Base-by-base conservation (phyloP, 2,888 invertebrate genomes). In the Nymphalis urticae region DNA sequence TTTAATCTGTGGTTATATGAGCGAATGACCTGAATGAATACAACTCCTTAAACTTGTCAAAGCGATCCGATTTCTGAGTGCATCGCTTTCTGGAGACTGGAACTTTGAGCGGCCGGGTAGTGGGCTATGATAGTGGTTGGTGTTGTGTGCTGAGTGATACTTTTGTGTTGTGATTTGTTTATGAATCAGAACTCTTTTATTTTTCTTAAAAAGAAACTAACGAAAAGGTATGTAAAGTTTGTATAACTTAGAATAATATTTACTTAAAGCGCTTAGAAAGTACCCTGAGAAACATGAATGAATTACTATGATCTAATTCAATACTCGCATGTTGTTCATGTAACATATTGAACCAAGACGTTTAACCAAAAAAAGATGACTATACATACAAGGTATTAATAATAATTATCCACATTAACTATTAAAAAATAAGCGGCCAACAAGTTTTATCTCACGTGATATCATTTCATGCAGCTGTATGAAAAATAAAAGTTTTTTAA, bases 121-220 rank as follows among this genome's bases (percentile, higher is more conserved):
- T 32, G 63, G 66, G 27, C 58, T 42, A 47, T 58, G 48, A 59
- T 59, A 62, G 72, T 69, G 67, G 59, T 60, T 67, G 48, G 67
- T 66, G 51, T 66, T 70, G 71, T 65, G 62, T 72, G 72, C 69
- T 76, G 66, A 56, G 66, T 62, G 77, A 80, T 80, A 78, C 73
- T 74, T 69, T 79, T 76, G 80, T 84, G 82, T 82, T 79, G 84
- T 87, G 86, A 84, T 84, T 83, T 84, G 82, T 85, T 86, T 84
- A 84, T 84, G 75, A 83, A 81, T 81, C 80, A 81, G 78, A 76
- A 48, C 8, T 75, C 77, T 75, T 71, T 72, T 27, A 36, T 76
- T 78, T 65, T 64, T 69, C 70, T 69, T 70, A 71, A 71, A 72
- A 76, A 75, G 69, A 74, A 78, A 80, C 72, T 75, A 79, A 81